Conservation (phyloP, 2,113 vertebrate species). For the Cryptomyrus ogoouensis region DNA sequence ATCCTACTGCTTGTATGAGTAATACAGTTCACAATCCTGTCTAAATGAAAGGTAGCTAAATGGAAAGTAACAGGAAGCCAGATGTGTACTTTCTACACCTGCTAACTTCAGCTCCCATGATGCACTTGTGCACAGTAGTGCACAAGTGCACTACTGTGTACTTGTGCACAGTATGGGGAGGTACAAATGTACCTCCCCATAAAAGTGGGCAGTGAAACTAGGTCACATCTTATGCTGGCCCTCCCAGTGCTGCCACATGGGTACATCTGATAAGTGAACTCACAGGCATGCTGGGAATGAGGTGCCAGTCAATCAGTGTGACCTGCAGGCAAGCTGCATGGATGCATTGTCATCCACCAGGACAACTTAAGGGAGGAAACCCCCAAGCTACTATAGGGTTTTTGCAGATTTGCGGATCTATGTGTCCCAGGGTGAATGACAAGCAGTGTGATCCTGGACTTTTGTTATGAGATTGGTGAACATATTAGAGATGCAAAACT, state of each 20-base stretch:
- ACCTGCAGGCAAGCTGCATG: neutral
- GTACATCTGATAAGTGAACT: neutral
- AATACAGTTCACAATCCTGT: neutral
- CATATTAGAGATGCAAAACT: neutral
- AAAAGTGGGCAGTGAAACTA: neutral
- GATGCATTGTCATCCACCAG: neutral
- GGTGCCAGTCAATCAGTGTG: neutral
- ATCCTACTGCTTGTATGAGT: neutral
- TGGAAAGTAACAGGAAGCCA: neutral
- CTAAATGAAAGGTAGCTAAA: neutral
- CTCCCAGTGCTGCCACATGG: neutral
- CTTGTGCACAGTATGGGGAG: neutral
- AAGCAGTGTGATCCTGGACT: neutral
- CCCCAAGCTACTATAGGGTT: neutral
- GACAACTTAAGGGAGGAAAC: neutral
- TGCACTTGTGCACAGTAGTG: neutral
- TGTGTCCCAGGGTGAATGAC: neutral
- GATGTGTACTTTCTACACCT: neutral
- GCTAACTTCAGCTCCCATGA: neutral
- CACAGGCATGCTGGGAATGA: neutral
- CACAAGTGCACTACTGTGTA: too few species aligned
- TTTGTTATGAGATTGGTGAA: neutral
- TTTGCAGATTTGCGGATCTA: neutral
- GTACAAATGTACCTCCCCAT: neutral
- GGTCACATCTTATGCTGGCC: neutral